Evolutionary conservation across 2,113 vertebrate genomes (phyloP).

Genomic region (Zosterops japonicus): DNA sequence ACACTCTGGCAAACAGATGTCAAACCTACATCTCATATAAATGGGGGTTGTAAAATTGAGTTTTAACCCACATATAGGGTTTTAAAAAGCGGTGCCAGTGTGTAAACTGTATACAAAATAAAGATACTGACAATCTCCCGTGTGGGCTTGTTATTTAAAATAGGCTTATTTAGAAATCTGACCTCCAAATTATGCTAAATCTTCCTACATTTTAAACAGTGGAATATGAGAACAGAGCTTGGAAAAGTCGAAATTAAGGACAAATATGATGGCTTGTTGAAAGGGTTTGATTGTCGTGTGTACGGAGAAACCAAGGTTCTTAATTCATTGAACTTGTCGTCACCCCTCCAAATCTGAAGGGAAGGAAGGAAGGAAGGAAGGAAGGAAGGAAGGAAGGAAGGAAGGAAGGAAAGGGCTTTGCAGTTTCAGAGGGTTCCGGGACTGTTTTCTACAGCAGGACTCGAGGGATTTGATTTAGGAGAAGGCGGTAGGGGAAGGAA

Average conservation of each 20-base stretch:
- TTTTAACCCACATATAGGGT: constrained; percentile 68
- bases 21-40: constrained; percentile 77
- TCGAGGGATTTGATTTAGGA: not conserved
- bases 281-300: not conserved
- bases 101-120: constrained; percentile 38
- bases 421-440: not conserved
- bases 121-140: constrained; percentile 38
- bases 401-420: not conserved
- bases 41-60: constrained; percentile 72
- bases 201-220: constrained; percentile 24
- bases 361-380: too few species aligned
- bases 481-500: not conserved
- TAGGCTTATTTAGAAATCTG: constrained; percentile 48
- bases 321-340: not conserved
- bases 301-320: not conserved
- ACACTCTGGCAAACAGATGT: constrained; percentile 86
- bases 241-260: constrained; percentile 38
- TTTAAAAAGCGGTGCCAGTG: constrained; percentile 38
- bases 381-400: too few species aligned
- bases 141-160: constrained; percentile 41
- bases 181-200: constrained; percentile 61
- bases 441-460: not conserved
- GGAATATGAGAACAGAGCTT: not conserved
- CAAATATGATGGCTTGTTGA: not conserved
- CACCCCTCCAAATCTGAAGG: not conserved